Conservation (phyloP, 1,140 invertebrate species). For the Portunus trituberculatus region DNA sequence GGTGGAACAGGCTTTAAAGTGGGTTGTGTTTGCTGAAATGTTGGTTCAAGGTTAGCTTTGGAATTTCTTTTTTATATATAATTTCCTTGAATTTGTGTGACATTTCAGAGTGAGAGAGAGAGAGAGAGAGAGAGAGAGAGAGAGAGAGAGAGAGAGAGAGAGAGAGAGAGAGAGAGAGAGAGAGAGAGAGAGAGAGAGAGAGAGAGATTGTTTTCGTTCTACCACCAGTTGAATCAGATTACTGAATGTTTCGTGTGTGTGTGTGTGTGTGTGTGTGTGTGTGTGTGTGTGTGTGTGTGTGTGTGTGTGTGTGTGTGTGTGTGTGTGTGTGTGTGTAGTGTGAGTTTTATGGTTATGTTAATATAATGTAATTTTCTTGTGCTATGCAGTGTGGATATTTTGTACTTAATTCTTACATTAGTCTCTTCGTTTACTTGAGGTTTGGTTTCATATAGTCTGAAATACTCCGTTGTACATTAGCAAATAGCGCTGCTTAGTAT, state of each 20-base stretch:
- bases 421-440: no score
- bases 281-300: background rate
- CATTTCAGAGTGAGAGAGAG: background rate
- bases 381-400: background rate
- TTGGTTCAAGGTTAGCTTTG: background rate
- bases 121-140: background rate
- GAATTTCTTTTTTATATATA: background rate
- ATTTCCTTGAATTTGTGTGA: background rate
- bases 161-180: conserved; percentile 17
- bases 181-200: conserved; percentile 16
- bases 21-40: background rate
- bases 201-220: background rate
- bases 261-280: background rate
- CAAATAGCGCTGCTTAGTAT: background rate
- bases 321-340: background rate
- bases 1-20: background rate
- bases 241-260: background rate
- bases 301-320: background rate
- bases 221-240: background rate
- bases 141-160: conserved; percentile 6
- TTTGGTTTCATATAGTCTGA: no score
- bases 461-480: no score
- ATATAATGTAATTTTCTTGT: background rate
- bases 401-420: no score
- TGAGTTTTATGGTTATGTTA: background rate